Evolutionary conservation across 2,113 vertebrate species (phyloP).

Genomic region (Lathamus discolor): DNA sequence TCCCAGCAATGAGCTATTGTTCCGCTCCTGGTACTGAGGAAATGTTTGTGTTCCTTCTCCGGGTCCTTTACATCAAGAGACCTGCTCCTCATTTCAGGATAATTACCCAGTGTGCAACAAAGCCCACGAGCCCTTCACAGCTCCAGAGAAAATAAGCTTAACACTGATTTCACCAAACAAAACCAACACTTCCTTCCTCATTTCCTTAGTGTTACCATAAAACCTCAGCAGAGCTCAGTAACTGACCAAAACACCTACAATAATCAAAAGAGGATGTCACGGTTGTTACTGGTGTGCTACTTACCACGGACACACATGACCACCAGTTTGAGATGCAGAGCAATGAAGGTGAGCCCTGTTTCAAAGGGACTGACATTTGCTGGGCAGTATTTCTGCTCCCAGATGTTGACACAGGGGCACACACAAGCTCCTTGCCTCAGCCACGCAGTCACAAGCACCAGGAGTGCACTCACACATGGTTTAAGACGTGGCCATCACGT

Average conservation of each 20-base stretch:
- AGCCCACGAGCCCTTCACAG: background rate
- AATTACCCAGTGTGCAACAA: background rate
- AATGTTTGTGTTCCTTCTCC: background rate
- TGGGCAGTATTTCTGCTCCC: background rate
- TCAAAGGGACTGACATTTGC: background rate
- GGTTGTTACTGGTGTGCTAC: background rate
- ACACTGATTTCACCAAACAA: background rate
- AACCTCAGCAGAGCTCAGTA: background rate
- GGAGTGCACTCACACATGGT: accelerated
- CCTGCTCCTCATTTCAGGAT: background rate
- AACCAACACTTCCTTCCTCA: accelerated
- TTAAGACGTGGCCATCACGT: accelerated
- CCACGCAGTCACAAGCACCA: background rate
- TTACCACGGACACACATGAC: accelerated
- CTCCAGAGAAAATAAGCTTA: background rate
- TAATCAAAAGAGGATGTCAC: background rate
- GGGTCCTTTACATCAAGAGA: background rate
- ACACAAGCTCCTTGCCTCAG: accelerated
- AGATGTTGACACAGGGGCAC: background rate
- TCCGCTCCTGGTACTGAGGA: background rate
- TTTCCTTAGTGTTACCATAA: background rate
- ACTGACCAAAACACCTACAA: background rate
- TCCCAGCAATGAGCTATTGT: slow-evolving; percentile 42
- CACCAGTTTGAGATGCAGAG: background rate
- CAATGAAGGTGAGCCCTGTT: accelerated